These are phyloP conservation scores for Columba livia DNA, from an alignment of 2,113 vertebrate genomes.

Conservation along the genomic window DNA sequence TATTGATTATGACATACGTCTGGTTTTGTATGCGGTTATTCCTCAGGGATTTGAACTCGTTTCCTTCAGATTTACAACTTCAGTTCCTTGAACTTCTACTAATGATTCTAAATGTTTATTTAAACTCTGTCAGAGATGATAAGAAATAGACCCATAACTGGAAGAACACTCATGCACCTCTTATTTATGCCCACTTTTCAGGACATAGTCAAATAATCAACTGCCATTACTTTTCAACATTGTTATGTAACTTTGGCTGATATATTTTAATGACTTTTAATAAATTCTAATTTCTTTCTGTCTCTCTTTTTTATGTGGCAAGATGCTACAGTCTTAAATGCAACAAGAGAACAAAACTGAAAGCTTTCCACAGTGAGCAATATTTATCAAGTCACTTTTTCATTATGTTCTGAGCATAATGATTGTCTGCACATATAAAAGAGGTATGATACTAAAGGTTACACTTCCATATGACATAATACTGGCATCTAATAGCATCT, in stretches of 20 bases:
- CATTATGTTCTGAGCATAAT: no score
- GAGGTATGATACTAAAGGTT: background rate
- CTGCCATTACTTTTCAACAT: background rate
- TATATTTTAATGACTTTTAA: background rate
- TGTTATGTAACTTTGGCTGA: background rate
- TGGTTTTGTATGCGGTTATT: background rate
- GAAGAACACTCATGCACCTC: background rate
- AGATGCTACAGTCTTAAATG: background rate
- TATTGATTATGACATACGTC: background rate
- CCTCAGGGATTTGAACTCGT: background rate
- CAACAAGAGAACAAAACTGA: background rate
- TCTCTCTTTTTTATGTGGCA: background rate
- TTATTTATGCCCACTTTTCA: background rate
- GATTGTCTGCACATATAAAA: background rate
- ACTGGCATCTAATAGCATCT: background rate
- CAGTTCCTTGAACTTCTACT: background rate
- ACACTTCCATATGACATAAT: background rate
- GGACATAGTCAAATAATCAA: background rate
- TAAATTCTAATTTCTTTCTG: background rate
- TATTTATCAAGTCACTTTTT: background rate
- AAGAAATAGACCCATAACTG: background rate
- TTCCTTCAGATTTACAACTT: background rate
- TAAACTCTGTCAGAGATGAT: background rate
- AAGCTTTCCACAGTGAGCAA: background rate
- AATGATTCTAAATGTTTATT: background rate